Evolutionary conservation across 2,888 invertebrate genomes (phyloP).

Genomic region (Watsonalla cultraria): DNA sequence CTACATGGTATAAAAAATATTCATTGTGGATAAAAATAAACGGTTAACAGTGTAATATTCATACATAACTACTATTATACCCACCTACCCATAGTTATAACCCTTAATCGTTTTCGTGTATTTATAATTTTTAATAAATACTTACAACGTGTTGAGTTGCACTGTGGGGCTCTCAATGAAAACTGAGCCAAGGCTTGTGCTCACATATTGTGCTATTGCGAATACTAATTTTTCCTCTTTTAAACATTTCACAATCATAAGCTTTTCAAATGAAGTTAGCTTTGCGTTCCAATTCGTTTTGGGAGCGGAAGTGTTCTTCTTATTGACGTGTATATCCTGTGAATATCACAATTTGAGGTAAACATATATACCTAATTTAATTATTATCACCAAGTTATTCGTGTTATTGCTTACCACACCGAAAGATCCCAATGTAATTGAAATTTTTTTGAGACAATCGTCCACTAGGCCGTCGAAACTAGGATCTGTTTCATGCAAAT

Average conservation of each 20-base stretch:
- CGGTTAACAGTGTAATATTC: too few relatives aligned
- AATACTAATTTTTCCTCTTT: slow-evolving; percentile 90
- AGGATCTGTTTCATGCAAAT: slow-evolving; percentile 78
- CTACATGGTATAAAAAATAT: too few relatives aligned
- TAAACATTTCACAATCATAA: slow-evolving; percentile 87
- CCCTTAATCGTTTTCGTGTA: too few relatives aligned
- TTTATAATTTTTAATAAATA: slow-evolving; percentile 12
- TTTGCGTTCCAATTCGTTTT: slow-evolving; percentile 80
- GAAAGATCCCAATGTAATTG: slow-evolving; percentile 80
- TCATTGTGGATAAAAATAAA: too few relatives aligned
- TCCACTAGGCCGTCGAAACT: slow-evolving; percentile 72
- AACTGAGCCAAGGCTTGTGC: slow-evolving; percentile 84
- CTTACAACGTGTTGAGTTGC: slow-evolving; percentile 81
- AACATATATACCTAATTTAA: not conserved
- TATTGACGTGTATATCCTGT: slow-evolving; percentile 79
- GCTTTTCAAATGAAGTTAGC: slow-evolving; percentile 86
- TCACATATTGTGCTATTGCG: slow-evolving; percentile 89
- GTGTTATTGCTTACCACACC: slow-evolving; percentile 60
- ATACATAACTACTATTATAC: too few relatives aligned
- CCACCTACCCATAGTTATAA: too few relatives aligned
- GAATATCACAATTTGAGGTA: slow-evolving; percentile 9
- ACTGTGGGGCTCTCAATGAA: slow-evolving; percentile 92
- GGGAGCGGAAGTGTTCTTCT: slow-evolving; percentile 39
- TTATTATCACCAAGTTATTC: too few relatives aligned
- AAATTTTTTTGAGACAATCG: slow-evolving; percentile 77